Base-by-base conservation (phyloP, 2,888 invertebrate genomes). In the Aquatica leii region DNA sequence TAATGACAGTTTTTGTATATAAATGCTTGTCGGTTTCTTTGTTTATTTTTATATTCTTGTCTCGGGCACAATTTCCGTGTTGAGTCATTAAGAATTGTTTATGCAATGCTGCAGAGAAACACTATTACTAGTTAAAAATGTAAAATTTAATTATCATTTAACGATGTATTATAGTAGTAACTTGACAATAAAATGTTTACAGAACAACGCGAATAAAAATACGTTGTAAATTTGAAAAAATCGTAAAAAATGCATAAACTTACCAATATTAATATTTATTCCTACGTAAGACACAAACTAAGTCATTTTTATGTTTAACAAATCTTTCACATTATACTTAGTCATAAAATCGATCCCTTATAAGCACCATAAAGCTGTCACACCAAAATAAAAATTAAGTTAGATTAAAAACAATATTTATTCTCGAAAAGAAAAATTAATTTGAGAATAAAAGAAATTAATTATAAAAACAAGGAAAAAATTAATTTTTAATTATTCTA, bases 231-330 rank as follows among this genome's bases (percentile, higher is more conserved):
- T 35, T 24, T 20, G 9, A 20, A 51, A 52, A 46, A 57, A 49
- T 24, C 35, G 9, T 20, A 51, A 52, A 34, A 58, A 49, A 35
- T 35, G 52, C 21, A 50, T 51, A 54, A 61, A 59, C 63, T 63
- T 54, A 63, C 63, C 63, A 43, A 63, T 41, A 46, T 63, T 46
- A 59, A 46, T 59, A 46, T 43, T 63, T 59, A 59, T 59, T 55
- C 59, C 59, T 41, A 59, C 31, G 31, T 53, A 51, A 63, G 55
- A 59, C 63, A 63, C 54, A 54, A 62, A 54, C 54, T 63, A 63
- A 63, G 63, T 63, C 63, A 63, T 54, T 62, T 61, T 62, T 62
- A 58, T 43, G 49, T 43, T 59, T 56, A 62, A 52, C 62, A 62
- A 56, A 52, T 62, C 20, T 52, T 51, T 51, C 62, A 62, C 62